Conservation (phyloP, 2,113 vertebrate genomes). For the Nettapus auritus region DNA sequence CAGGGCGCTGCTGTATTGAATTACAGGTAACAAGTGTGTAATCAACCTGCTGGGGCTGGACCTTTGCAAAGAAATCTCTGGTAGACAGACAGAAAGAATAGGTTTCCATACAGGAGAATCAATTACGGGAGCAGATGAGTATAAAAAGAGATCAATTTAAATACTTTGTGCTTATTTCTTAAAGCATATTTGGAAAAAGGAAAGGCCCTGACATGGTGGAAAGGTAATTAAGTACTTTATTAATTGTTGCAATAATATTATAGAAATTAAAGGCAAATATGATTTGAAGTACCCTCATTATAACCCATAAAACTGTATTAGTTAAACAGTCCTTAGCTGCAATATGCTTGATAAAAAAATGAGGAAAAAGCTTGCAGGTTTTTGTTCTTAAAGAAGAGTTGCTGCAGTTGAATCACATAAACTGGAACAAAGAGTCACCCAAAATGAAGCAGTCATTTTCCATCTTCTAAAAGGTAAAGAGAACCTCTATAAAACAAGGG, state of each 20-base stretch:
- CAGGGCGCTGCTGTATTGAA: constrained; percentile 74
- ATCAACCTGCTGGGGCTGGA: constrained; percentile 73
- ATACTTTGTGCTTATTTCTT: constrained; percentile 38
- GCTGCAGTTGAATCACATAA: neutral
- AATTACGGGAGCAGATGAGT: constrained; percentile 56
- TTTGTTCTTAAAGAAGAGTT: constrained; percentile 3
- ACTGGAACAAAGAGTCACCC: neutral
- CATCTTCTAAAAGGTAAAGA: neutral
- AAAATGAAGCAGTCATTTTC: neutral
- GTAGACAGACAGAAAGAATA: constrained; percentile 44
- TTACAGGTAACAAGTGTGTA: constrained; percentile 80
- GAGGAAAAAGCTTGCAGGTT: neutral
- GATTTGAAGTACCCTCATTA: constrained; percentile 60
- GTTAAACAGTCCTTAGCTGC: constrained; percentile 41
- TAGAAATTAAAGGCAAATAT: constrained; percentile 56
- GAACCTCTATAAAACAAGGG: neutral
- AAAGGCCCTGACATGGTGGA: constrained; percentile 9
- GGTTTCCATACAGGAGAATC: constrained; percentile 38
- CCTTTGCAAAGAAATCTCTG: constrained; percentile 35
- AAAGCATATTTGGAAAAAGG: constrained; percentile 30
- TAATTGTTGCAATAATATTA: constrained; percentile 52
- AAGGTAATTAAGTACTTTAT: constrained; percentile 58
- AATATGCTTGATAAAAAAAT: neutral
- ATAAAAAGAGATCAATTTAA: constrained; percentile 52
- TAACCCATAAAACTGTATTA: constrained; percentile 46